These are phyloP conservation scores for Oriolus oriolus DNA, from an alignment of 2,113 vertebrate genomes.

Conservation along the genomic window DNA sequence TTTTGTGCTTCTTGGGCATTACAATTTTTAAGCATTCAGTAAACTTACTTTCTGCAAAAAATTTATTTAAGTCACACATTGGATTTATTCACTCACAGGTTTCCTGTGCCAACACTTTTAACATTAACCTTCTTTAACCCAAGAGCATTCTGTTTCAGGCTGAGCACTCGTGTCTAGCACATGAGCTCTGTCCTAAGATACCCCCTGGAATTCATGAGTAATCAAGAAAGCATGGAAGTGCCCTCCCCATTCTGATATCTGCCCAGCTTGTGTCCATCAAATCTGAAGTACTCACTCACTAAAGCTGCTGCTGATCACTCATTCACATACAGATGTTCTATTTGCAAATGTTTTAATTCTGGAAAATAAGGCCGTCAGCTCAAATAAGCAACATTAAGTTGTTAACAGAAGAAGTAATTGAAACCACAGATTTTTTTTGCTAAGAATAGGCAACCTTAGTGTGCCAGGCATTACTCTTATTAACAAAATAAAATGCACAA, in stretches of 20 bases:
- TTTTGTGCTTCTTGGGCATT: neutral
- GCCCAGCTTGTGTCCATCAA: neutral
- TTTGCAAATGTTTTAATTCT: neutral
- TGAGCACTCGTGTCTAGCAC: neutral
- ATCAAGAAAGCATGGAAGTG: neutral
- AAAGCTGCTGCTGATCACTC: neutral
- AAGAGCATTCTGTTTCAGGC: neutral
- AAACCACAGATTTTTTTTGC: neutral
- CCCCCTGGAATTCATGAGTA: constrained; percentile 24
- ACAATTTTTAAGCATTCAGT: neutral
- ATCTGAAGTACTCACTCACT: neutral
- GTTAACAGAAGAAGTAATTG: neutral
- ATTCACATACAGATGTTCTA: neutral
- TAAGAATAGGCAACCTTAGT: neutral
- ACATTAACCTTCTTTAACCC: neutral
- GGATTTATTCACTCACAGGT: neutral
- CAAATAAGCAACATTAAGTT: neutral
- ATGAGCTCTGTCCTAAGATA: neutral
- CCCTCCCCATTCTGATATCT: neutral
- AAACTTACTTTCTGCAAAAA: neutral
- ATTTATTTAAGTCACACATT: neutral
- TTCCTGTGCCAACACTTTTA: neutral
- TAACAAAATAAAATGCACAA: neutral
- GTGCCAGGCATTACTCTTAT: neutral
- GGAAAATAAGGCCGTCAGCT: neutral